Base-by-base conservation (phyloP, 2,113 vertebrate species). In the Phoenicopterus ruber region DNA sequence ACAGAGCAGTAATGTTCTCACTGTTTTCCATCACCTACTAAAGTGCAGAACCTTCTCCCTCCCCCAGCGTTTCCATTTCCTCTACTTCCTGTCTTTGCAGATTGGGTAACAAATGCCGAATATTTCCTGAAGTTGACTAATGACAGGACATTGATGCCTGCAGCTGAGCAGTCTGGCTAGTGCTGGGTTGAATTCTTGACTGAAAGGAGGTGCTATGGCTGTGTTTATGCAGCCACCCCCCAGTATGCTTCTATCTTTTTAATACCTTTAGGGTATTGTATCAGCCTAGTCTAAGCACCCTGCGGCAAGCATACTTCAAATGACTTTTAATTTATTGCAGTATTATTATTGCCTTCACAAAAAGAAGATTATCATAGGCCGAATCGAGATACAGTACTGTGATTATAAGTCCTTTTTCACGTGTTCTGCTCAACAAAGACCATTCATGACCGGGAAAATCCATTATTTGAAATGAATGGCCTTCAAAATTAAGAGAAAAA, bases 71-170 rank as follows among this genome's bases (percentile, higher is more conserved):
- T 98, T 95, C 98, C 98, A 98, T 98, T 98, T 98, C 98, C 98
- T 97, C 89, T 80, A 94, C 97, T 97, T 98, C 97, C 98, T 97
- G 96, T 97, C 97, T 96, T 97, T 98, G 86, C 96, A 98, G 97
- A 98, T 97, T 98, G 98, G 98, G 96, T 95, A 97, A 95, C 96
- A 96, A 95, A 97, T 96, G 97, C 77, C 91, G 93, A 96, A 96
- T 97, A 96, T 98, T 98, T 98, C 98, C 98, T 98, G 98, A 94
- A 97, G 94, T 97, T 98, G 97, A 98, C 97, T 98, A 97, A 98
- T 98, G 97, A 97, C 98, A 98, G 98, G 98, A 98, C 98, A 97
- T 96, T 91, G 93, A 84, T 97, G 98, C 97, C 97, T 98, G 95
- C 94, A 97, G 91, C 95, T 97, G 92, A 94, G 70, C 58, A 84